Conservation (phyloP, 2,113 vertebrate genomes). For the Petroica traversi region DNA sequence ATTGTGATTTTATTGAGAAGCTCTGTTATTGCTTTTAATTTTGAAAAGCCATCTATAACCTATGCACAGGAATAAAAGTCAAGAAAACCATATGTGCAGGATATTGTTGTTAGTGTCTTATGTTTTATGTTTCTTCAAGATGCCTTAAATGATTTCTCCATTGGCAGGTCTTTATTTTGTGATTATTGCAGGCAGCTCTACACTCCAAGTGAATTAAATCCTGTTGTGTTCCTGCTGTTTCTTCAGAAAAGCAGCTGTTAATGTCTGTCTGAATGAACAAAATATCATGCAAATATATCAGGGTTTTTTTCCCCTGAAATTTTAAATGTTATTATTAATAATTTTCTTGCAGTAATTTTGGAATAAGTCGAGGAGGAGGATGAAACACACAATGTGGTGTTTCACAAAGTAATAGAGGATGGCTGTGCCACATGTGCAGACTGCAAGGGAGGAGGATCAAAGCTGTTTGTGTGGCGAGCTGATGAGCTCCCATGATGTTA, state of each 20-base stretch:
- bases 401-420: neutral
- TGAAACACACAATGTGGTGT: neutral
- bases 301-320: neutral
- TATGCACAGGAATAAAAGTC: neutral
- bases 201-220: neutral
- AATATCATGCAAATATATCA: neutral
- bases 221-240: neutral
- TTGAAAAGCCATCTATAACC: conserved; percentile 34
- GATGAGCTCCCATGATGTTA: neutral
- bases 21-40: conserved; percentile 48
- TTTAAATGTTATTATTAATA: neutral
- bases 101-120: neutral
- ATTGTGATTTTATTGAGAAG: conserved; percentile 37
- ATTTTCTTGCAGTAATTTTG: neutral
- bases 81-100: conserved; percentile 28
- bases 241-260: conserved; percentile 3
- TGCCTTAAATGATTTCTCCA: neutral
- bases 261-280: neutral
- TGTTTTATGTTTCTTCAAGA: neutral
- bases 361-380: neutral
- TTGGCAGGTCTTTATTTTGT: neutral
- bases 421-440: neutral
- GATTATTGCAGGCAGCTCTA: neutral
- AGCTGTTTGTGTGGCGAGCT: neutral
- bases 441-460: neutral